A percentile compares a stretch with the other conserved stretches of the same genome.
Conservation (phyloP, 2,113 vertebrate genomes). For the Athene noctua region DNA sequence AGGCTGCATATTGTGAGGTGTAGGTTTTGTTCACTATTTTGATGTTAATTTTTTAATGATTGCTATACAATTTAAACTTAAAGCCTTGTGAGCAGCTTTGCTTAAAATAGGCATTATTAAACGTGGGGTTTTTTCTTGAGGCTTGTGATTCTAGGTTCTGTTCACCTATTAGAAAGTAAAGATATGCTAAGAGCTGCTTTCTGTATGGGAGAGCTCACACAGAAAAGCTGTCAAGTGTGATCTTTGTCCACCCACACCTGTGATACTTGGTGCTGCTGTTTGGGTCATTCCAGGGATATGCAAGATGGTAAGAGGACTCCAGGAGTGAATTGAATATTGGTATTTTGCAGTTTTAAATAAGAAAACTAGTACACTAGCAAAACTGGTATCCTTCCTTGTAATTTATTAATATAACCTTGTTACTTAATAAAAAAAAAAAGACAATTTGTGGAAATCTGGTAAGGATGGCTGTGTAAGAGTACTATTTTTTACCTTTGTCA, state of each 20-base stretch:
- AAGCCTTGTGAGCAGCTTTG: background rate
- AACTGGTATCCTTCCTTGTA: background rate
- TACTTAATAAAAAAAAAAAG: background rate
- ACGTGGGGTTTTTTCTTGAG: background rate
- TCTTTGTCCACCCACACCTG: background rate
- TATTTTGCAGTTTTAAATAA: background rate
- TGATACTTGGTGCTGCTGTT: background rate
- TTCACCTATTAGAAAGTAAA: background rate
- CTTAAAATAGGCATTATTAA: background rate
- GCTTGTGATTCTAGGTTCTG: background rate
- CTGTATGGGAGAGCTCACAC: background rate
- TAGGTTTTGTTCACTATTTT: background rate
- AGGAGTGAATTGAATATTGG: background rate
- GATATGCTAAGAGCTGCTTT: background rate
- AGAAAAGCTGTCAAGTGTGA: background rate
- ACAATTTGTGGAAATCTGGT: background rate
- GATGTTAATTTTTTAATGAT: background rate
- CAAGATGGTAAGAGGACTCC: background rate
- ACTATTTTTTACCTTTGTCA: background rate
- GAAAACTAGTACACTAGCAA: background rate
- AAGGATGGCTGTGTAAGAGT: background rate
- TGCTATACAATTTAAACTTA: background rate
- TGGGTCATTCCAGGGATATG: background rate
- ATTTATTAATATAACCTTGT: background rate
- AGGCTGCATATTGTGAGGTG: fast-evolving